Conservation (phyloP, 2,888 invertebrate genomes). For the Emesis russula region DNA sequence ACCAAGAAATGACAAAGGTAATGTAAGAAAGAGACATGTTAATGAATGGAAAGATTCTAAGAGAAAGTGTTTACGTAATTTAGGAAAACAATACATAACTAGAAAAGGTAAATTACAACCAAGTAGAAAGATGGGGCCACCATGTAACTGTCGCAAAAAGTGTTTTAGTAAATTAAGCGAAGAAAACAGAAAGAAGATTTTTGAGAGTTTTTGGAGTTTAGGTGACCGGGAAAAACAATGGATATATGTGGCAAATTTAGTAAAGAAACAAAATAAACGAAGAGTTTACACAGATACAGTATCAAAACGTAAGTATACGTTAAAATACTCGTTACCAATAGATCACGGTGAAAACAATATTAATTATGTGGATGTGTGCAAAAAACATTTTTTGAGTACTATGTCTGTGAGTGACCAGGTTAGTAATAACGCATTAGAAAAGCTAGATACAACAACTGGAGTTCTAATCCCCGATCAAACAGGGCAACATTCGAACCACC, state of each 20-base stretch:
- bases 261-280: not conserved
- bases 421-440: not conserved
- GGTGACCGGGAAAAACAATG: slow-evolving; percentile 32
- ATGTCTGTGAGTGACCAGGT: slow-evolving; percentile 36
- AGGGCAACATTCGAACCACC: too few relatives aligned
- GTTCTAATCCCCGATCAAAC: too few relatives aligned
- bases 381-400: slow-evolving; percentile 22
- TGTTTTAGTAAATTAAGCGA: slow-evolving; percentile 8
- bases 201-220: slow-evolving; percentile 38
- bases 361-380: slow-evolving; percentile 34
- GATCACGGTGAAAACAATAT: slow-evolving; percentile 27
- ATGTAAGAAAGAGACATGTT: slow-evolving; percentile 12
- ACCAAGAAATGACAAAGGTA: not conserved
- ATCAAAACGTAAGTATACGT: not conserved
- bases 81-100: not conserved
- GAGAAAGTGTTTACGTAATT: slow-evolving; percentile 5
- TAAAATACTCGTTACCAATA: slow-evolving; percentile 29
- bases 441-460: not conserved
- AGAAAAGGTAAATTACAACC: slow-evolving; percentile 1
- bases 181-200: slow-evolving; percentile 9
- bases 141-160: slow-evolving; percentile 7
- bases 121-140: not conserved
- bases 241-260: not conserved
- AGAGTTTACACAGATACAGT: not conserved
- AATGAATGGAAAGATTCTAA: slow-evolving; percentile 6